phyloP scores from a whole-genome alignment of 2,113 vertebrate genomes.

The Semnornis frantzii region DNA sequence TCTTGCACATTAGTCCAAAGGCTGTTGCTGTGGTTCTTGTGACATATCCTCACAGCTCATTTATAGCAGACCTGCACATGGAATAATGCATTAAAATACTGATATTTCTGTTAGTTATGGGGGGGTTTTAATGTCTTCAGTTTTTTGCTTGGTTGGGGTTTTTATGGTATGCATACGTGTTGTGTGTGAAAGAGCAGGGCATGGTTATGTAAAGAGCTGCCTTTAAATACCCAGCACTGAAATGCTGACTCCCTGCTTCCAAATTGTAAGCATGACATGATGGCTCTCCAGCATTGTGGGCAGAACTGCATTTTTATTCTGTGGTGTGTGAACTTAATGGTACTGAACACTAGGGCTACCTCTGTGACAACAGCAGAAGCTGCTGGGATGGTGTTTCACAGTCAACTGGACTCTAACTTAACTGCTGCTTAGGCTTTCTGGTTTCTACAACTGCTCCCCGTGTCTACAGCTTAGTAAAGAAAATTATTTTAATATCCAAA shows the following conservation, averaged over 20 bases:
- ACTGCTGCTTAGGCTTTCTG: not conserved
- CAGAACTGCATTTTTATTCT: not conserved
- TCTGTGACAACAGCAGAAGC: not conserved
- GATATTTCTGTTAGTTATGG: not conserved
- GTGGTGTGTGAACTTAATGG: not conserved
- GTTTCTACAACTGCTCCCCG: not conserved
- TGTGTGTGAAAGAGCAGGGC: not conserved
- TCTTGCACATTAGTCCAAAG: slow-evolving; percentile 60
- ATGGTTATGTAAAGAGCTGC: not conserved
- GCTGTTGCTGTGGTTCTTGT: slow-evolving; percentile 25
- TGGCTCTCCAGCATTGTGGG: not conserved
- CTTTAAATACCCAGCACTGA: not conserved
- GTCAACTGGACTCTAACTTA: accelerated
- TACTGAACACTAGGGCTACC: not conserved
- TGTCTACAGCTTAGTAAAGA: not conserved
- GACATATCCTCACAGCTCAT: not conserved
- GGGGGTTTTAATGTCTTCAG: not conserved
- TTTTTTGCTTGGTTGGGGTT: not conserved
- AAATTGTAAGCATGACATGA: not conserved
- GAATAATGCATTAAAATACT: not conserved
- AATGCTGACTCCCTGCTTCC: not conserved
- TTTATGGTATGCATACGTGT: not conserved
- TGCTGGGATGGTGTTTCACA: not conserved
- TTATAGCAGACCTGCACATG: not conserved
- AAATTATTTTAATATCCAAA: not conserved